These are phyloP conservation scores for Aricia agestis DNA, from an alignment of 1,140 invertebrate species.

Conservation along the genomic window DNA sequence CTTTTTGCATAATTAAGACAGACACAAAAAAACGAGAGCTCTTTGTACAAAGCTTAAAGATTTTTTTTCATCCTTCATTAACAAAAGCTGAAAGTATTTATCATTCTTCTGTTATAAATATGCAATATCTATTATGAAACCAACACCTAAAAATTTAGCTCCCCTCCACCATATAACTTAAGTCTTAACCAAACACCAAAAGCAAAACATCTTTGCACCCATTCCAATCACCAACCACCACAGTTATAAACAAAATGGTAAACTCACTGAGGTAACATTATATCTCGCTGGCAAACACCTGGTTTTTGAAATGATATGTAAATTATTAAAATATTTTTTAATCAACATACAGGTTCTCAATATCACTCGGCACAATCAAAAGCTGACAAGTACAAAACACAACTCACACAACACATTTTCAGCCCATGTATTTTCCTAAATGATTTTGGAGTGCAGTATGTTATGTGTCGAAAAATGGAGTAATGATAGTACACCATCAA, in stretches of 20 bases:
- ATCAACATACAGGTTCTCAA: background rate
- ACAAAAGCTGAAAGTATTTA: background rate
- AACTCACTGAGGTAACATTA: conserved; percentile 62
- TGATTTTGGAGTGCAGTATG: conserved; percentile 46
- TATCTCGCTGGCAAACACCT: conserved; percentile 26
- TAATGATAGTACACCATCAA: conserved; percentile 44
- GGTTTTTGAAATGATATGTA: conserved; percentile 16
- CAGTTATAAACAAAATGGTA: conserved; percentile 63
- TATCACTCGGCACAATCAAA: conserved; percentile 33
- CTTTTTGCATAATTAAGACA: background rate
- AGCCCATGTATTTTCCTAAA: conserved; percentile 39
- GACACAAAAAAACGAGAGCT: background rate
- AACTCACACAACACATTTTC: conserved; percentile 38
- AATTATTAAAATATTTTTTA: background rate
- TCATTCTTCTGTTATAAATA: background rate
- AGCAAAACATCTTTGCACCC: conserved; percentile 16
- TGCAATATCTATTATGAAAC: background rate
- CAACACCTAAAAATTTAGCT: conserved; percentile 10
- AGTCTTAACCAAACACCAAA: conserved; percentile 6
- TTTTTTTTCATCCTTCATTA: background rate
- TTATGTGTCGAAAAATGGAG: conserved; percentile 39
- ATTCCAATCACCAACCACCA: conserved; percentile 53
- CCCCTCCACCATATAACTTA: conserved; percentile 33
- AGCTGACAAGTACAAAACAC: conserved; percentile 45
- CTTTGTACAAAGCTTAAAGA: background rate